Base-by-base conservation (phyloP, 1,140 invertebrate genomes). In the Gonioctena quinquepunctata region DNA sequence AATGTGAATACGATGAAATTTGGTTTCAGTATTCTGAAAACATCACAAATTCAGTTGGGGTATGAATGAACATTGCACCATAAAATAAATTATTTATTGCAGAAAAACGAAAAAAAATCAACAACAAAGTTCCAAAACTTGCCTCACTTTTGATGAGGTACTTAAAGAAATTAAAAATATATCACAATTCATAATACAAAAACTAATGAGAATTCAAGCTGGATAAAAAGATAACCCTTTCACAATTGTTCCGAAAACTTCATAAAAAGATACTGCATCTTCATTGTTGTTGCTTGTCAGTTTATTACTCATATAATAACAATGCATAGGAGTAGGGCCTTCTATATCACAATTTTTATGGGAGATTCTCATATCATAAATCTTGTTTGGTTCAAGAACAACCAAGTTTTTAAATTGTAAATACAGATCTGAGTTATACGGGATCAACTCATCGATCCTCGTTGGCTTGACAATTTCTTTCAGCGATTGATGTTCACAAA, bases 201-300 rank as follows among this genome's bases (percentile, higher is more conserved):
- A 1, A 42, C 13, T 11, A 42, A n/a, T 42, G 16, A 42, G 16
- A 7, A 66, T 27, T 70, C 76, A 80, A 16, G 73, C 70, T 21
- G 77, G 74, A 69, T 80, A 80, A 75, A 72, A 81, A 13, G 77
- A 74, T 16, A 80, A 57, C 0, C 78, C 79, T 73, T 72, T 80
- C 21, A 81, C 67, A 61, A 81, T 57, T 63, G 71, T 71, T 11
- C 80, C 80, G 61, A 66, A 65, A 7, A 72, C 64, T 63, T 81
- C 78, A 62, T 76, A 69, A 50, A 77, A 77, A 26, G 33, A 69
- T 50, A 77, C 65, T n/a, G 60, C 33, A 5, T 25, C 66, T 3
- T 74, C 68, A 23, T 62, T 63, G 33, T 72, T 69, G 2, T 69
- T 66, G 65, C 69, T 72, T 1, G 64, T 26, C 28, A 80, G 63